phyloP scores from a whole-genome alignment of 2,888 invertebrate genomes.

The Agrotis clavis region DNA sequence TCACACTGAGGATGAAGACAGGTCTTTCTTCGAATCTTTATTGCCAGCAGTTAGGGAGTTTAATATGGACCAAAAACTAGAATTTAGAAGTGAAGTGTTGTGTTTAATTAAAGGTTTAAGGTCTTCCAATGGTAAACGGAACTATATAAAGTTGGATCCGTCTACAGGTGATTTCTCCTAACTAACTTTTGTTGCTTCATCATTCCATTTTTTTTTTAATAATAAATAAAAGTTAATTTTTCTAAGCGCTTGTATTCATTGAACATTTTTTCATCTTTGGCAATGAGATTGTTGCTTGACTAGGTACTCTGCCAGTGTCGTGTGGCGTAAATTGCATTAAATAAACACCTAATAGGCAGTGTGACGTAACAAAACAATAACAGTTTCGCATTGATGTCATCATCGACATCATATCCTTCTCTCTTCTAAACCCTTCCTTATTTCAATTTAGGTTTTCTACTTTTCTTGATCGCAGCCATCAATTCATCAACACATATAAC shows the following conservation, averaged over 20 bases:
- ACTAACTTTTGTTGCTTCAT: conserved; percentile 16
- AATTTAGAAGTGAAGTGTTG: conserved; percentile 81
- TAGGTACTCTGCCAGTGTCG: no score
- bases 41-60: conserved; percentile 82
- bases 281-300: no score
- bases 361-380: not conserved
- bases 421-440: not conserved
- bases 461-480: not conserved
- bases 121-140: conserved; percentile 57
- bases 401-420: not conserved
- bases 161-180: conserved; percentile 62
- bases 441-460: not conserved
- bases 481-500: not conserved
- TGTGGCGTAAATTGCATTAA: no score
- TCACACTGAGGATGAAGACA: conserved; percentile 79
- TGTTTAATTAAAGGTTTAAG: conserved; percentile 79
- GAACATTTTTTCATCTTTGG: no score
- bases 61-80: conserved; percentile 82
- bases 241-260: conserved; percentile 31
- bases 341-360: not conserved
- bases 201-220: conserved; percentile 57
- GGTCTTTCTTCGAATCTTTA: conserved; percentile 83
- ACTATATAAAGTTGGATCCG: conserved; percentile 67
- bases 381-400: not conserved
- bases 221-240: conserved; percentile 52